A percentile compares a stretch with the other conserved stretches of the same genome.
phyloP scores from a whole-genome alignment of 2,797 vertebrate genomes.

The Takifugu rubripes region DNA sequence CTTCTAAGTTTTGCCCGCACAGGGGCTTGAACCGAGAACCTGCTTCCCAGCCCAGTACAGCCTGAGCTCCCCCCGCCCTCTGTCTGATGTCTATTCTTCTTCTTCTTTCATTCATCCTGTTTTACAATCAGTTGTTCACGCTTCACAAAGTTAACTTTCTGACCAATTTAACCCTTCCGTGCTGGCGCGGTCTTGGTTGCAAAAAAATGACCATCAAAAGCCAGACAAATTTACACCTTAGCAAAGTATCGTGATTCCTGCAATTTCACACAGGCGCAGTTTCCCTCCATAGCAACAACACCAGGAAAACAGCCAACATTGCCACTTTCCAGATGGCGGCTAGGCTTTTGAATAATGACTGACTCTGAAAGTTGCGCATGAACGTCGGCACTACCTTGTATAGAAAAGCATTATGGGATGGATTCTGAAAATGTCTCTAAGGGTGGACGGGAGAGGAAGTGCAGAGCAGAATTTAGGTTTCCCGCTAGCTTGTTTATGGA shows the following conservation, averaged over 20 bases:
- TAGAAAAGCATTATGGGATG: slow-evolving; percentile 35
- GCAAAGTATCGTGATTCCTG: slow-evolving; percentile 76
- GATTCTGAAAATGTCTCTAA: slow-evolving; percentile 16
- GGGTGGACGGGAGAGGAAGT: slow-evolving; percentile 39
- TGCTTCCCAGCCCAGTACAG: no score
- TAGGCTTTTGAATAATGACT: slow-evolving; percentile 77
- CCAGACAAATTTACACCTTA: slow-evolving; percentile 80
- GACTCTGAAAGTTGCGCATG: slow-evolving; percentile 69
- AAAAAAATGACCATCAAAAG: slow-evolving; percentile 74
- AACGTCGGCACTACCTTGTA: slow-evolving; percentile 67
- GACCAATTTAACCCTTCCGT: slow-evolving; percentile 55
- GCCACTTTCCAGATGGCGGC: slow-evolving; percentile 80
- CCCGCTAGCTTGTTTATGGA: slow-evolving; percentile 54
- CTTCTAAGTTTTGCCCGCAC: no score
- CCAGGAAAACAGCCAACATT: slow-evolving; percentile 78
- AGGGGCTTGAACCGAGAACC: no score
- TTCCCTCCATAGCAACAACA: slow-evolving; percentile 73
- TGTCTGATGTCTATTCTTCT: background rate
- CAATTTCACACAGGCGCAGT: slow-evolving; percentile 78
- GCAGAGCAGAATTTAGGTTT: slow-evolving; percentile 39
- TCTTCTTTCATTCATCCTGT: slow-evolving; percentile 21
- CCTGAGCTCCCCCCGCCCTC: no score
- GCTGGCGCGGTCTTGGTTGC: slow-evolving; percentile 51
- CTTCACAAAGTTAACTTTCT: slow-evolving; percentile 57
- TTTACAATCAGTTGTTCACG: slow-evolving; percentile 25